Evolutionary conservation across 2,888 invertebrate genomes (phyloP).

Genomic region (Oscheius sp.): DNA sequence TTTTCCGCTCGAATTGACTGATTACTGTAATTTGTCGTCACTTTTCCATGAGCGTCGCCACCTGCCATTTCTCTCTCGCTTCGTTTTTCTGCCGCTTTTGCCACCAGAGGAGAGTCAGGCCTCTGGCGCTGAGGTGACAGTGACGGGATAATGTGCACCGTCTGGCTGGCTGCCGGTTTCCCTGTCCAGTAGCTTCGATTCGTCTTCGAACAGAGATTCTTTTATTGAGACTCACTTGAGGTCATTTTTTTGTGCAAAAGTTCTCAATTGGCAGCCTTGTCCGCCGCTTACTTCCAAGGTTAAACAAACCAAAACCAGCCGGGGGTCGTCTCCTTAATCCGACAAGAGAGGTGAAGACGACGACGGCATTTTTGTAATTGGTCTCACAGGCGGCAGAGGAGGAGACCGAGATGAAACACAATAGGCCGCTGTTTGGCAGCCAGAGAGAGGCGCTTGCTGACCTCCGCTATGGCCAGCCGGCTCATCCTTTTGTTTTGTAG

Average conservation of each 20-base stretch:
- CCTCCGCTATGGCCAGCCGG: too few species aligned
- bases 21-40: too few species aligned
- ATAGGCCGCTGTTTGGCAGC: background rate
- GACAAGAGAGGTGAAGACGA: too few species aligned
- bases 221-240: slow-evolving; percentile 1
- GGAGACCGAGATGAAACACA: background rate
- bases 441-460: background rate
- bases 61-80: too few species aligned
- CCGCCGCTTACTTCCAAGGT: slow-evolving; percentile 21
- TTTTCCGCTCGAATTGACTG: too few species aligned
- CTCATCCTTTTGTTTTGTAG: background rate
- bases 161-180: slow-evolving; percentile 1
- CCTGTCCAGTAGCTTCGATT: background rate
- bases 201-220: background rate
- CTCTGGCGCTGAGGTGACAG: slow-evolving; percentile 3
- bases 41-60: too few species aligned
- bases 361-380: too few species aligned
- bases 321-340: background rate
- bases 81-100: slow-evolving; percentile 8
- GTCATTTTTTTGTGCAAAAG: slow-evolving; percentile 14
- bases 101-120: background rate
- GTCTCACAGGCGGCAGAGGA: background rate
- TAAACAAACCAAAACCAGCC: slow-evolving; percentile 15
- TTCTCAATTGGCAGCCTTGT: slow-evolving; percentile 10
- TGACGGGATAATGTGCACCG: slow-evolving; percentile 20